A percentile compares a stretch with the other conserved stretches of the same genome.
phyloP scores from a whole-genome alignment of 2,888 invertebrate genomes.

The Dorcus parallelipipedus region DNA sequence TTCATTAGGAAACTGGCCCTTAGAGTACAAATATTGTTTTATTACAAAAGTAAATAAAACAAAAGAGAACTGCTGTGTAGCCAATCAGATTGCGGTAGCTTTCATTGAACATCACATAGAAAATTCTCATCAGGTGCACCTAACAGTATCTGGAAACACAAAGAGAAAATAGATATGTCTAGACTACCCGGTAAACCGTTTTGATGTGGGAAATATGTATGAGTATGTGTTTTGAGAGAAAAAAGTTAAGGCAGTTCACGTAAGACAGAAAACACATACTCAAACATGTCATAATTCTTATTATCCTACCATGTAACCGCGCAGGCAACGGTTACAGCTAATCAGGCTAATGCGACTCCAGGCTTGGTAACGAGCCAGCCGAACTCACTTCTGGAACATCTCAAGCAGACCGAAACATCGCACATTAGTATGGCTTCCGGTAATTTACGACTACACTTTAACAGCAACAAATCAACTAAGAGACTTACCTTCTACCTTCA shows the following conservation, averaged over 20 bases:
- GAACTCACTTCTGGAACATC: slow-evolving; percentile 52
- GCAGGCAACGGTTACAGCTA: slow-evolving; percentile 45
- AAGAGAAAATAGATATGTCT: slow-evolving; percentile 47
- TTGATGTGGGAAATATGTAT: slow-evolving; percentile 12
- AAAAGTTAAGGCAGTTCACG: neutral
- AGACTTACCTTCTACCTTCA: slow-evolving; percentile 41
- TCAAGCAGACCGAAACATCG: slow-evolving; percentile 52
- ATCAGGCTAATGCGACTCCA: slow-evolving; percentile 39
- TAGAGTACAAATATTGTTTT: neutral
- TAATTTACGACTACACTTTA: slow-evolving; percentile 35
- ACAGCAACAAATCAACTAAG: slow-evolving; percentile 23
- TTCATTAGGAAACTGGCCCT: too few relatives aligned
- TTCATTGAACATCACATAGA: slow-evolving; percentile 15
- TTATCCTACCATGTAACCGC: slow-evolving; percentile 51
- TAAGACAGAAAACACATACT: slow-evolving; percentile 35
- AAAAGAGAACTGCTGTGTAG: slow-evolving; percentile 7
- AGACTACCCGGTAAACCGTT: slow-evolving; percentile 16
- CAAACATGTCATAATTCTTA: slow-evolving; percentile 31
- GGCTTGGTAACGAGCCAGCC: slow-evolving; percentile 44
- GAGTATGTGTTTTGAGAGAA: slow-evolving; percentile 10
- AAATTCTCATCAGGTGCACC: slow-evolving; percentile 39
- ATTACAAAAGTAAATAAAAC: too few relatives aligned
- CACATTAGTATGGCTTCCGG: slow-evolving; percentile 48
- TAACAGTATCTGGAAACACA: slow-evolving; percentile 51
- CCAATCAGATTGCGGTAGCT: slow-evolving; percentile 11